Evolutionary conservation across 2,113 vertebrate genomes (phyloP), one percentile per base, ranked within the genome.

Genomic region (Hypanus sabinus): DNA sequence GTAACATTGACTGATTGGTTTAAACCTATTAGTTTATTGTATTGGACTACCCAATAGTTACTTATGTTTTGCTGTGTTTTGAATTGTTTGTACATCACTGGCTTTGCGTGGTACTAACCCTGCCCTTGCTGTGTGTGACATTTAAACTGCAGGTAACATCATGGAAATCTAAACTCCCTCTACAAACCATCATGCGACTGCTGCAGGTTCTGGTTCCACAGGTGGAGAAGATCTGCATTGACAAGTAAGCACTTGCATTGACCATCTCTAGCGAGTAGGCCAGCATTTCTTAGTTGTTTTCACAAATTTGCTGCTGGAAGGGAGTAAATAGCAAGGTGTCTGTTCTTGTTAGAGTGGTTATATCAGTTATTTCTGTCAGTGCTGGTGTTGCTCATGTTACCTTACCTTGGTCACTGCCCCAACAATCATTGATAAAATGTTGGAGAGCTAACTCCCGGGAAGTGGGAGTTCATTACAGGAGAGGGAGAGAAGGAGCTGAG

Each of bases 191-290:
- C 96, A 99, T 99, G 99, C 95, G 99, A 22, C 97, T 99, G 77
- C 96, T 99, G 24, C 99, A 99, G 96, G 99, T 99, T 90, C 96
- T 99, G 94, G 99, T 99, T 2, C 99, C 99, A 33, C 99, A 99
- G 95, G 99, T 99, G 96, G 99, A 99, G 96, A 99, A 99, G 96
- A 99, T 99, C 96, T 99, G 99, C 96, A 99, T 99, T 2, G 99
- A 99, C 96, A 99, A 99, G 99, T 99, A 96, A 94, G 97, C 75
- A 33, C 5, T 3, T 73, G 94, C 65, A 55, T 30, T 65, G 46
- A 73, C 85, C n/a, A 60, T 30, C 46, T 0, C 9, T 0, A 27
- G 27, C 81, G 27, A 46, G 46, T 57, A 46, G 46, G 24, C 22
- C 22, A 30, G 27, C 27, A 6, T 24, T 11, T 60, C 85, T 18